A percentile compares a stretch with the other conserved stretches of the same genome.
phyloP scores from a whole-genome alignment of 2,113 vertebrate genomes.

The Hymenochirus boettgeri region DNA sequence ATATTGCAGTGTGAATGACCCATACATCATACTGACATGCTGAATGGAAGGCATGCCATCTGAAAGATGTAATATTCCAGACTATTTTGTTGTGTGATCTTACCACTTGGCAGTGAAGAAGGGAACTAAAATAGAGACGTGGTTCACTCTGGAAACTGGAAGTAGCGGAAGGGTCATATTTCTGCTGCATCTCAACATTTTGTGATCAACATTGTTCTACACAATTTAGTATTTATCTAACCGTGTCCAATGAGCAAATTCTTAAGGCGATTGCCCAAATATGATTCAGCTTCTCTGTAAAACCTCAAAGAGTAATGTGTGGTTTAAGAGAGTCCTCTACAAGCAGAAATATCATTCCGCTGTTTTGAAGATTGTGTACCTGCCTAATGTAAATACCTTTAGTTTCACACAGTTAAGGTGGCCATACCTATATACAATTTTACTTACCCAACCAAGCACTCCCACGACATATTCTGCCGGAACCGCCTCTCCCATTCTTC shows the following conservation, averaged over 20 bases:
- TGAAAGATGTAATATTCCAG: constrained; percentile 9
- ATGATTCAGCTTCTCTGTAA: not conserved
- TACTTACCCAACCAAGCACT: no score
- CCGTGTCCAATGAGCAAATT: not conserved
- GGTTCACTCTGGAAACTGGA: not conserved
- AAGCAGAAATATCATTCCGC: not conserved
- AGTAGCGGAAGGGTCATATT: not conserved
- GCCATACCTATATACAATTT: no score
- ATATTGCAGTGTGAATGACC: constrained; percentile 17
- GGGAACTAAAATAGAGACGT: not conserved
- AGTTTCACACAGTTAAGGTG: no score
- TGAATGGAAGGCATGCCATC: constrained; percentile 10
- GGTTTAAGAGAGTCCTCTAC: not conserved
- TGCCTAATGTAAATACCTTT: no score
- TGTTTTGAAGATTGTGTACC: no score
- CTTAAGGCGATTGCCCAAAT: not conserved
- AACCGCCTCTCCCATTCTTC: no score
- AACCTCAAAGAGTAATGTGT: not conserved
- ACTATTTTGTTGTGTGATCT: not conserved
- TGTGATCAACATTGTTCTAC: constrained; percentile 1
- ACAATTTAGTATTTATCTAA: not conserved
- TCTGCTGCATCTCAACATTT: not conserved
- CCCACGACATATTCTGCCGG: no score
- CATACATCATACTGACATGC: constrained; percentile 32
- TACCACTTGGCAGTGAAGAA: not conserved